phyloP scores from a whole-genome alignment of 2,888 invertebrate species.

The Synergus laeviventris region DNA sequence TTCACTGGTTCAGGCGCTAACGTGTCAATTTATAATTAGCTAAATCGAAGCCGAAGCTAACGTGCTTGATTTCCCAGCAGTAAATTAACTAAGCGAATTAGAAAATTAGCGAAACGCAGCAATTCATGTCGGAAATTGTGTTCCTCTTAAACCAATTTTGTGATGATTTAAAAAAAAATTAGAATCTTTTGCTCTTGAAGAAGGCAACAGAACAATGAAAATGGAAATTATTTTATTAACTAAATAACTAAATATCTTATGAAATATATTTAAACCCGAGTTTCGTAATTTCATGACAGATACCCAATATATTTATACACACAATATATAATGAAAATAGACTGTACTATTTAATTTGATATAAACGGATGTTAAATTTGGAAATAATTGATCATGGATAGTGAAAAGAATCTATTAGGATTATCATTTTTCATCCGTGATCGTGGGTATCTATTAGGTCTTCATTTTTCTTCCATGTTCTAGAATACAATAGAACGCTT shows the following conservation, averaged over 20 bases:
- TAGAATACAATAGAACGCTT: constrained; percentile 8
- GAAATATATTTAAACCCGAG: not conserved
- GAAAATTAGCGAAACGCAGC: not conserved
- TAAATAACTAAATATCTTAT: not conserved
- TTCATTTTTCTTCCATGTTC: constrained; percentile 19
- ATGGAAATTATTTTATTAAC: not conserved
- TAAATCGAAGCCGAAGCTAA: constrained; percentile 24
- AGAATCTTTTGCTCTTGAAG: not conserved
- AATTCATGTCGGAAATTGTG: not conserved
- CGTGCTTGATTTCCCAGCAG: constrained; percentile 30
- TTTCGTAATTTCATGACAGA: not conserved
- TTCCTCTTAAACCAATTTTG: not conserved
- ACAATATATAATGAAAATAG: not conserved
- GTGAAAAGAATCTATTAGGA: not conserved
- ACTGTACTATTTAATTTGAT: not conserved
- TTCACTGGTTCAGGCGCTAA: constrained; percentile 19
- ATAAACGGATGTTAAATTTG: not conserved
- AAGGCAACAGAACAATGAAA: not conserved
- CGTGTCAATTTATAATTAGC: constrained; percentile 27
- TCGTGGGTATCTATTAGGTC: constrained; percentile 11
- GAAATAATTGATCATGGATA: not conserved
- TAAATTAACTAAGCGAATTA: constrained; percentile 31
- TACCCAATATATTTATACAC: not conserved
- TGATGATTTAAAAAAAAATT: not conserved
- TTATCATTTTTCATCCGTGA: constrained; percentile 1